These are phyloP conservation scores for Poecilia velifera DNA, from an alignment of 2,797 vertebrate genomes.

Conservation along the genomic window DNA sequence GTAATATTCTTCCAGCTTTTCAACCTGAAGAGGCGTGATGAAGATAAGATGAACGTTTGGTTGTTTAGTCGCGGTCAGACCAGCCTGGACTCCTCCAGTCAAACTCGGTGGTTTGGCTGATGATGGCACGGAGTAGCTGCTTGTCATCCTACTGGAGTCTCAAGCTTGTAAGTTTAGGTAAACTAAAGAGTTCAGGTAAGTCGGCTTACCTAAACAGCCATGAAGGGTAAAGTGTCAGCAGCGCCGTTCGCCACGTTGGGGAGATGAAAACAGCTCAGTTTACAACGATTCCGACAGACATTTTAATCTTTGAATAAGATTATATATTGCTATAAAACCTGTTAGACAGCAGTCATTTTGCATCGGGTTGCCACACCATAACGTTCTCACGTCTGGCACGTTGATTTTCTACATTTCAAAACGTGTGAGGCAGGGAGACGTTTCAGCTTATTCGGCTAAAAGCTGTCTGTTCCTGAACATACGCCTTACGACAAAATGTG, in stretches of 20 bases:
- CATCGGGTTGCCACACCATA: not conserved
- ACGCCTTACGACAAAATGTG: no score
- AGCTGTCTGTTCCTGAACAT: constrained; percentile 6
- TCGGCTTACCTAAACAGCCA: no score
- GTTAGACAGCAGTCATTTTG: not conserved
- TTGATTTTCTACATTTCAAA: not conserved
- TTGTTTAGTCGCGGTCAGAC: no score
- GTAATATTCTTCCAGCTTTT: not conserved
- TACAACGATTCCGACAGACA: not conserved
- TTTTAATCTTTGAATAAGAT: not conserved
- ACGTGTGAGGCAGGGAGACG: not conserved
- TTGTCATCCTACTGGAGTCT: not conserved
- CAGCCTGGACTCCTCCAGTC: no score
- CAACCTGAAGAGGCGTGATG: not conserved
- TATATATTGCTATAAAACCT: not conserved
- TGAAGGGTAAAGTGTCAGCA: not conserved
- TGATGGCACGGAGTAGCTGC: not conserved
- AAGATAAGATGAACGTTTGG: not conserved
- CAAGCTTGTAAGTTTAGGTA: not conserved
- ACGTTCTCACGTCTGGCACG: not conserved
- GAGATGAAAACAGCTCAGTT: not conserved
- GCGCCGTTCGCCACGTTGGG: not conserved
- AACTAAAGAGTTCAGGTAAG: no score
- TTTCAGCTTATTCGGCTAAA: constrained; percentile 1
- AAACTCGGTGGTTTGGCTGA: not conserved